phyloP scores from a whole-genome alignment of 2,797 vertebrate species.

The Oreochromis mossambicus region DNA sequence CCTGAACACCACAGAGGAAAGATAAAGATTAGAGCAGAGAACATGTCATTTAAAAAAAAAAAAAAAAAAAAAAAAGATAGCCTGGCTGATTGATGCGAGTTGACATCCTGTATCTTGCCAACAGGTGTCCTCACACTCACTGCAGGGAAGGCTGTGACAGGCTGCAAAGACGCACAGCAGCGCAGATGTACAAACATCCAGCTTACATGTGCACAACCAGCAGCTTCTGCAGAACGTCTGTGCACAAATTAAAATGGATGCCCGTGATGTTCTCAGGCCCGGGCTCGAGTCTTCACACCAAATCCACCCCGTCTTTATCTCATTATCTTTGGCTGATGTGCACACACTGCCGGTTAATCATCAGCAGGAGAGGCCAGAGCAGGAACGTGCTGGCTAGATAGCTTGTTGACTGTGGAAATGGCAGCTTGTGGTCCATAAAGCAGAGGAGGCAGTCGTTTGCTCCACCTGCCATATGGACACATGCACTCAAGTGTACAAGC shows the following conservation, averaged over 20 bases:
- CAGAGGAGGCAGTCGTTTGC: neutral
- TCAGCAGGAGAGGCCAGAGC: slow-evolving; percentile 13
- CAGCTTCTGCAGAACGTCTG: neutral
- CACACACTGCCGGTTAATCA: slow-evolving; percentile 43
- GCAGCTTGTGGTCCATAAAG: neutral
- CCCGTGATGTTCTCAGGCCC: slow-evolving; percentile 9
- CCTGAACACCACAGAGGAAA: neutral
- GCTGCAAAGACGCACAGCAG: neutral
- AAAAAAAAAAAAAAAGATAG: neutral
- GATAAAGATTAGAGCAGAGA: neutral
- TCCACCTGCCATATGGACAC: neutral
- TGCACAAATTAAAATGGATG: slow-evolving; percentile 35
- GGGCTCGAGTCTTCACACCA: neutral
- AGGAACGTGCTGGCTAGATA: neutral
- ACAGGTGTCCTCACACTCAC: slow-evolving; percentile 36
- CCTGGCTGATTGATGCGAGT: neutral
- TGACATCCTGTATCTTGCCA: slow-evolving; percentile 5
- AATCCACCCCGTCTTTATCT: slow-evolving; percentile 4
- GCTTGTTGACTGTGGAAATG: neutral
- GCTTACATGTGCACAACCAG: neutral
- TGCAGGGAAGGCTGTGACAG: neutral
- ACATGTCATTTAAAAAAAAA: neutral
- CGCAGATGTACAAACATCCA: neutral
- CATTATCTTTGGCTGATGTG: slow-evolving; percentile 8
- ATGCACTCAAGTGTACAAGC: neutral